phyloP scores from a whole-genome alignment of 2,888 invertebrate genomes.

The Hipparchia semele region DNA sequence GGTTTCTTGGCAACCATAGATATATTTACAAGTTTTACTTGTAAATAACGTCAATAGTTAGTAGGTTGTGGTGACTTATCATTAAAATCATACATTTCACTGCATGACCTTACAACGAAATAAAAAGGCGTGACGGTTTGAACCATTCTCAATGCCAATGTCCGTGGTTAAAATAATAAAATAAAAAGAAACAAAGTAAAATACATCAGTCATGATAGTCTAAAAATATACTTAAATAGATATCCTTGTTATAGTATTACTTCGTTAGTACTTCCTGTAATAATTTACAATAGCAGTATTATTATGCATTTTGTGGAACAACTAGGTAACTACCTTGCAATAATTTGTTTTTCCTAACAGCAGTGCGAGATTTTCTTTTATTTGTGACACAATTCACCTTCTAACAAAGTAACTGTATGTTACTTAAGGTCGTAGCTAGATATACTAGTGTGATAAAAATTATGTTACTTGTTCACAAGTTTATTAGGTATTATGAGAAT shows the following conservation, averaged over 20 bases:
- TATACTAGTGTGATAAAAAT: not conserved
- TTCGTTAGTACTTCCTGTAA: not conserved
- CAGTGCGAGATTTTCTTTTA: constrained; percentile 4
- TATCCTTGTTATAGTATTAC: not conserved
- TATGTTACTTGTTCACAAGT: not conserved
- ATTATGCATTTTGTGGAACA: not conserved
- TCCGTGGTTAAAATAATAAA: constrained; percentile 27
- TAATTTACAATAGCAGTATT: not conserved
- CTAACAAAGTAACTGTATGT: constrained; percentile 1
- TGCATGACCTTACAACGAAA: constrained; percentile 34
- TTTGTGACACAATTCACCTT: constrained; percentile 12
- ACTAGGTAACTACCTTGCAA: constrained; percentile 37
- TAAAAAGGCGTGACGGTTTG: constrained; percentile 36
- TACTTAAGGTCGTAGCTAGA: not conserved
- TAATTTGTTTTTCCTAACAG: constrained; percentile 27
- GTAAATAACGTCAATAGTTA: not conserved
- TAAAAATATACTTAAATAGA: constrained; percentile 3
- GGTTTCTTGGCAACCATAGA: not conserved
- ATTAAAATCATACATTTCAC: constrained; percentile 23
- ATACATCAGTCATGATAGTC: not conserved
- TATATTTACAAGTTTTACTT: not conserved
- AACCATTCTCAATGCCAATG: constrained; percentile 39
- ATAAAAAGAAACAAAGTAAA: constrained; percentile 34
- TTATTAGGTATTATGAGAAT: not conserved
- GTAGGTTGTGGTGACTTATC: not conserved